Evolutionary conservation across 2,888 invertebrate species (phyloP).

Genomic region (Amphipyra tragopoginis): DNA sequence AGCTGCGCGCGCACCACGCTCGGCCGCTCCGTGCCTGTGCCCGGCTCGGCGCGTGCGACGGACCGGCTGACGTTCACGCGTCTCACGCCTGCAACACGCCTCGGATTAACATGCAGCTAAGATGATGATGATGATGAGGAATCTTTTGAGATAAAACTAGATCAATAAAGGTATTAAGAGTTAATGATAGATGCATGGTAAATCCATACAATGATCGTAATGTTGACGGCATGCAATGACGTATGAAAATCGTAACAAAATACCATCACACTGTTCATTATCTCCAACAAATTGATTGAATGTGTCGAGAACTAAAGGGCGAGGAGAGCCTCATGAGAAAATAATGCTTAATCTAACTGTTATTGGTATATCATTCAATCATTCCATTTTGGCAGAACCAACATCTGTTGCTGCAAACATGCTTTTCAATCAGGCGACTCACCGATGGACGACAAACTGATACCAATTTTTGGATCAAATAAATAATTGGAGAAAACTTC

Average conservation of each 20-base stretch:
- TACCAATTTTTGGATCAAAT: too few relatives aligned
- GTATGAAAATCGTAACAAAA: too few relatives aligned
- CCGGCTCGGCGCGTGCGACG: slow-evolving; percentile 65
- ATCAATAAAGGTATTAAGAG: too few relatives aligned
- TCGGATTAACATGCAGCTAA: slow-evolving; percentile 52
- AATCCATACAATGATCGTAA: background rate
- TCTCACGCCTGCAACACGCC: slow-evolving; percentile 79
- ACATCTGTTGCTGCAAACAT: too few relatives aligned
- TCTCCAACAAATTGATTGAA: background rate
- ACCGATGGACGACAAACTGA: too few relatives aligned
- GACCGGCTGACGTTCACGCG: slow-evolving; percentile 74
- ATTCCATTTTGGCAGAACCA: too few relatives aligned
- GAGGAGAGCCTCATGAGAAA: too few relatives aligned
- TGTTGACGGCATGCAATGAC: slow-evolving; percentile 1
- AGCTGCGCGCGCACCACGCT: slow-evolving; percentile 87
- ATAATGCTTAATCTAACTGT: too few relatives aligned
- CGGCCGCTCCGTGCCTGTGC: slow-evolving; percentile 81
- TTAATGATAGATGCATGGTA: too few relatives aligned
- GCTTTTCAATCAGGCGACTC: too few relatives aligned
- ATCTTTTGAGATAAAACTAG: background rate
- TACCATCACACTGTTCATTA: background rate
- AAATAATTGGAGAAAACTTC: too few relatives aligned
- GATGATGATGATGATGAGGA: slow-evolving; percentile 13
- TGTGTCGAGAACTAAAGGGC: background rate
- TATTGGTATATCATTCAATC: too few relatives aligned